Percentiles rank a stretch among this genome's conserved stretches.
phyloP scores from a whole-genome alignment of 2,797 vertebrate species.

The Loris lydekkerianus region DNA sequence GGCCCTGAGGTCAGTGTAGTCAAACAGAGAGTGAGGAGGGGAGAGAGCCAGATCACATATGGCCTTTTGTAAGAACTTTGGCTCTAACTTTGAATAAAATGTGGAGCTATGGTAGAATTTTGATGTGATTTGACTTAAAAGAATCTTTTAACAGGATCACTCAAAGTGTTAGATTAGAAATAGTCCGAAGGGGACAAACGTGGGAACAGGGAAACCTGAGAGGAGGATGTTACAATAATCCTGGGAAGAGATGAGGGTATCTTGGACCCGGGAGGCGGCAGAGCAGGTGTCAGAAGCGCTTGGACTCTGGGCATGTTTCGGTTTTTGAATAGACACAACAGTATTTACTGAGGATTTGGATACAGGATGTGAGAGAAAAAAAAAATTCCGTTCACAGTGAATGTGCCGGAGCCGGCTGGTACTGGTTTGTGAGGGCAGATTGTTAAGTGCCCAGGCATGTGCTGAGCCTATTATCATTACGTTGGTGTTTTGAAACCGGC shows the following conservation, averaged over 20 bases:
- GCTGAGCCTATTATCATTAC: not conserved
- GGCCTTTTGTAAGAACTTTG: not conserved
- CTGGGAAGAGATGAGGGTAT: not conserved
- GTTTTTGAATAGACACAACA: not conserved
- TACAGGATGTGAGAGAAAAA: not conserved
- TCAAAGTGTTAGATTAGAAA: not conserved
- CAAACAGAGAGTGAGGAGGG: not conserved
- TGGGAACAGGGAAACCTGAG: not conserved
- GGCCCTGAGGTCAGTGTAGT: not conserved
- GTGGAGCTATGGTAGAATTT: not conserved
- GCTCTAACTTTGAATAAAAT: not conserved
- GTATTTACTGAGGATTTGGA: not conserved
- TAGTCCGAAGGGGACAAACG: no score
- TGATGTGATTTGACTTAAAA: not conserved
- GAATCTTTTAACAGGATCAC: not conserved
- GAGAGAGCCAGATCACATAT: not conserved
- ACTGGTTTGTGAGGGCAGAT: fast-evolving
- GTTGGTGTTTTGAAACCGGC: no score
- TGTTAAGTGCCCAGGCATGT: not conserved
- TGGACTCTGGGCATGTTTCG: not conserved
- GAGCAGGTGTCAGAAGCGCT: no score
- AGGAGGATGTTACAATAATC: not conserved
- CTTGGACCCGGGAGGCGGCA: not conserved
- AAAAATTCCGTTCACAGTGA: not conserved
- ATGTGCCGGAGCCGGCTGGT: no score